Evolutionary conservation across 2,888 invertebrate genomes (phyloP).

Genomic region (Tipula helvola): DNA sequence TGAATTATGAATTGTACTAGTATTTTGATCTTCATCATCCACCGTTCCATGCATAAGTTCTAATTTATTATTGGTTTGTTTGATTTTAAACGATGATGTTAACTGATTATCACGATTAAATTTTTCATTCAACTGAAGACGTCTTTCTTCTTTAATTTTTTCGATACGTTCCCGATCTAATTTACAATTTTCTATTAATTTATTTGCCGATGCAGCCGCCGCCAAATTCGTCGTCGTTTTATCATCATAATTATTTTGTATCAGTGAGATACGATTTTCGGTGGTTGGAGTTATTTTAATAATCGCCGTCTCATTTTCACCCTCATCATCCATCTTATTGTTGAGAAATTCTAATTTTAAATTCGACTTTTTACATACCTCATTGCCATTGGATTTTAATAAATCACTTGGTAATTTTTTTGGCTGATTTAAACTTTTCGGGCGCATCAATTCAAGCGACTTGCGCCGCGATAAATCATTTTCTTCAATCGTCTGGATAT

Average conservation of each 20-base stretch:
- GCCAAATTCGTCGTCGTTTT: slow-evolving; percentile 22
- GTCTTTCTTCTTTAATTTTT: slow-evolving; percentile 81
- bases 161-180: slow-evolving; percentile 72
- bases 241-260: slow-evolving; percentile 37
- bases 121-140: slow-evolving; percentile 72
- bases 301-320: slow-evolving; percentile 20
- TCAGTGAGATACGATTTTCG: slow-evolving; percentile 47
- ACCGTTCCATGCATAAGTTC: slow-evolving; percentile 23
- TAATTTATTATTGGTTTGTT: slow-evolving; percentile 36
- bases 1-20: slow-evolving; percentile 21
- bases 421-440: slow-evolving; percentile 43
- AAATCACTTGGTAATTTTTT: slow-evolving; percentile 35
- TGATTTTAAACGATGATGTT: slow-evolving; percentile 40
- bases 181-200: slow-evolving; percentile 37
- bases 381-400: slow-evolving; percentile 10
- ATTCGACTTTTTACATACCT: slow-evolving; percentile 16
- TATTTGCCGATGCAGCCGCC: not conserved
- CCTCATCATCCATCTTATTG: slow-evolving; percentile 4
- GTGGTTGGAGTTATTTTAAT: slow-evolving; percentile 44
- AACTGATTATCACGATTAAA: slow-evolving; percentile 50
- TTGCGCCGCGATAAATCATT: slow-evolving; percentile 37
- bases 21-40: slow-evolving; percentile 25
- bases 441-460: slow-evolving; percentile 47
- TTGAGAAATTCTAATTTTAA: slow-evolving; percentile 16
- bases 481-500: slow-evolving; percentile 17